Conservation (phyloP, 2,888 invertebrate species). For the Nomada hirtipes region DNA sequence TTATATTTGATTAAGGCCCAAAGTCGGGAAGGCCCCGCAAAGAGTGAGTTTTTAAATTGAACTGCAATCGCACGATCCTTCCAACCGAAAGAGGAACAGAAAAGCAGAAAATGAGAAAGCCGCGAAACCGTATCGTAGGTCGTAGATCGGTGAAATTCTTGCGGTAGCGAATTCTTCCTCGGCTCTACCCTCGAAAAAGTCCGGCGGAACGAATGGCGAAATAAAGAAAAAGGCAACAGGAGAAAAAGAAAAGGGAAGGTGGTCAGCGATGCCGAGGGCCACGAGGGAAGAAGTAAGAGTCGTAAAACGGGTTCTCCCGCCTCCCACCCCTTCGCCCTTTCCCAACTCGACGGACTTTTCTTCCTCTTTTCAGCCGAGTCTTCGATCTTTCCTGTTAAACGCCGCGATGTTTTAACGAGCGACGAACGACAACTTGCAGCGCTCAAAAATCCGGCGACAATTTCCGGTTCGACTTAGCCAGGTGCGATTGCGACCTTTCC, state of each 20-base stretch:
- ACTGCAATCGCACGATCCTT: too few species aligned
- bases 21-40: too few species aligned
- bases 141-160: slow-evolving; percentile 41
- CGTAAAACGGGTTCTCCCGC: slow-evolving; percentile 73
- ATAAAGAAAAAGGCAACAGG: slow-evolving; percentile 36
- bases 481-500: slow-evolving; percentile 1
- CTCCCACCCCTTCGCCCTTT: slow-evolving; percentile 54
- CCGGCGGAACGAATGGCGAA: slow-evolving; percentile 49
- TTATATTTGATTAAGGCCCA: too few species aligned
- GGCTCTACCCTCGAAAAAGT: slow-evolving; percentile 55
- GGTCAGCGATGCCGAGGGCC: slow-evolving; percentile 42
- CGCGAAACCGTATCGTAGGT: too few species aligned
- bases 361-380: slow-evolving; percentile 55
- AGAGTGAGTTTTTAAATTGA: too few species aligned
- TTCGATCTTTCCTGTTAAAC: slow-evolving; percentile 67
- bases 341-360: neutral
- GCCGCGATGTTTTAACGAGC: slow-evolving; percentile 60
- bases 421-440: slow-evolving; percentile 33
- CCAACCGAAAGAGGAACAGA: neutral
- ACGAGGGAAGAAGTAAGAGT: slow-evolving; percentile 67
- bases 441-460: slow-evolving; percentile 42
- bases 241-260: slow-evolving; percentile 30
- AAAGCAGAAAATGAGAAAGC: neutral
- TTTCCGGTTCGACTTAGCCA: slow-evolving; percentile 44
- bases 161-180: slow-evolving; percentile 53